These are phyloP conservation scores for Nephila pilipes DNA, from an alignment of 1,140 invertebrate genomes.

Conservation along the genomic window DNA sequence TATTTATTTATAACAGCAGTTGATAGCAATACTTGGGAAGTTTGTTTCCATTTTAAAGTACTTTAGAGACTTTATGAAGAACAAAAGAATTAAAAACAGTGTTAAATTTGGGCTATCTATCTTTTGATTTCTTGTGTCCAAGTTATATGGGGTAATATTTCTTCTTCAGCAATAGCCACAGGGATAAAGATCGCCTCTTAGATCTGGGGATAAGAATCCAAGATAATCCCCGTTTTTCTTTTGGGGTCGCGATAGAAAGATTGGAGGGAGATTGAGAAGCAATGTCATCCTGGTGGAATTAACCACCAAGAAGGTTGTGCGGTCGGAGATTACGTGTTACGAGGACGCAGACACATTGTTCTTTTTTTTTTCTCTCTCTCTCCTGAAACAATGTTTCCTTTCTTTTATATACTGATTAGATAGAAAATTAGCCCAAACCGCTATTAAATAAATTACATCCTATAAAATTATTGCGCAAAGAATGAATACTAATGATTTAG, in stretches of 20 bases:
- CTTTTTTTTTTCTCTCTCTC: too few species aligned
- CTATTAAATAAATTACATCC: too few species aligned
- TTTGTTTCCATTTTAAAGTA: too few species aligned
- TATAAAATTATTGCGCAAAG: too few species aligned
- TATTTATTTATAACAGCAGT: too few species aligned
- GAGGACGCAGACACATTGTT: background rate
- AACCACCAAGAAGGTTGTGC: conserved; percentile 19
- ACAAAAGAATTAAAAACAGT: background rate
- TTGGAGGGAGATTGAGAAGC: conserved; percentile 17
- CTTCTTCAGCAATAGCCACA: background rate
- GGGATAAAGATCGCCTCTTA: background rate
- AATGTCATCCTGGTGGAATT: conserved; percentile 40
- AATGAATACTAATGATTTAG: too few species aligned
- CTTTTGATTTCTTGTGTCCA: background rate
- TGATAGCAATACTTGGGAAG: too few species aligned
- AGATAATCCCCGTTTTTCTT: conserved; percentile 42
- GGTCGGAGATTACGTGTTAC: conserved; percentile 50
- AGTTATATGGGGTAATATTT: background rate
- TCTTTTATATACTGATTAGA: background rate
- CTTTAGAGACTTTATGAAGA: too few species aligned
- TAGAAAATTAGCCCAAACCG: too few species aligned
- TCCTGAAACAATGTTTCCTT: too few species aligned
- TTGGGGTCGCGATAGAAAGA: background rate
- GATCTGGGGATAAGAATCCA: background rate
- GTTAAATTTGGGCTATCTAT: background rate